Evolutionary conservation across 1,140 invertebrate species (phyloP), one percentile per base, ranked within the genome.

Genomic region (Acromyrmex echinatior): DNA sequence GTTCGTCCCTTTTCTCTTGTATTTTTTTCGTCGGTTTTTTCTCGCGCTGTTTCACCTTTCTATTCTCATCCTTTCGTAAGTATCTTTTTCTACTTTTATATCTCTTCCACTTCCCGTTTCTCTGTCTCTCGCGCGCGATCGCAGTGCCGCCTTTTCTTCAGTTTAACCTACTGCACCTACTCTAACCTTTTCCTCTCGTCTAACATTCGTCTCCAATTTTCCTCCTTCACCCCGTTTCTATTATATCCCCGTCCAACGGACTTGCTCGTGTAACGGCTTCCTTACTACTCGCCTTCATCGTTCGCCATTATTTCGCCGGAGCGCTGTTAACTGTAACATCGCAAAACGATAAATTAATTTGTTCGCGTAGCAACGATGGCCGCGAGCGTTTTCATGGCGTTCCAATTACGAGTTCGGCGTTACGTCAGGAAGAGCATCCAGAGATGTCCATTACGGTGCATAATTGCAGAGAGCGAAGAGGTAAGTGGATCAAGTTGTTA

Each of bases 271-370:
- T 66, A 66, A 58, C 7, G 62, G 53, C 65, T 86, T 89, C 77
- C 71, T 68, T 51, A 60, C 62, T 70, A 62, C 73, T 49, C 79
- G 51, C 78, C 79, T 88, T 88, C 89, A 86, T 89, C 86, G 87
- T 66, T 73, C 45, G 45, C 85, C 86, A 89, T 91, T 91, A 86
- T 86, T 82, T 90, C 79, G 62, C 60, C 70, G 45, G 68, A 80
- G 84, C 86, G 56, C 79, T 86, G 74, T 92, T 91, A 90, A 91
- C 87, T 79, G 77, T 88, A 87, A 84, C 74, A 88, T 77, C 79
- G 65, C 39, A 73, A 90, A 91, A 91, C 90, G 86, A 90, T 91
- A 91, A 90, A 90, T 90, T 90, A 91, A 91, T 91, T 91, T 91
- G 84, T 84, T 87, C 81, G n/a, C 60, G 74, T 62, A 82, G 49